Evolutionary conservation across 2,113 vertebrate species (phyloP).

Genomic region (Mobula birostris): DNA sequence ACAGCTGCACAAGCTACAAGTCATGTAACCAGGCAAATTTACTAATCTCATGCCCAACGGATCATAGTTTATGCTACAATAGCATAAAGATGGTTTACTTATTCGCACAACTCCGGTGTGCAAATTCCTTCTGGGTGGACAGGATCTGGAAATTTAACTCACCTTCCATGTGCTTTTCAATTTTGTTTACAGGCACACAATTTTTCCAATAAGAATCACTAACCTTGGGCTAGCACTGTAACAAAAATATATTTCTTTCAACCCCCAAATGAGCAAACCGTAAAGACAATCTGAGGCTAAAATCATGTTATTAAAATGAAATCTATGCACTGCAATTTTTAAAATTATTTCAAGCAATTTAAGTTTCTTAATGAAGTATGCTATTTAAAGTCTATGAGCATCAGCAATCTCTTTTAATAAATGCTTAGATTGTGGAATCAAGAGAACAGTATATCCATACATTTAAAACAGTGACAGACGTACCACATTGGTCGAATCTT

Average conservation of each 20-base stretch:
- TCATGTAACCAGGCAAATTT: not conserved
- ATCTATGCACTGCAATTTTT: not conserved
- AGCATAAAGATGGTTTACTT: not conserved
- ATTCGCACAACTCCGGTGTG: not conserved
- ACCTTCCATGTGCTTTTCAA: not conserved
- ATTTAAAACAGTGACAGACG: not conserved
- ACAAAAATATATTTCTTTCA: not conserved
- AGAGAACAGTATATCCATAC: not conserved
- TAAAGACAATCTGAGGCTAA: not conserved
- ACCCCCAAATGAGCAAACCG: not conserved
- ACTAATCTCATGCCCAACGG: not conserved
- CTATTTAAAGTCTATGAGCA: not conserved
- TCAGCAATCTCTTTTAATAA: not conserved
- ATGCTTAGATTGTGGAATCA: not conserved
- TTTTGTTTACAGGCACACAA: not conserved
- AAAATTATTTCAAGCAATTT: not conserved
- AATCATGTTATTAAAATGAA: not conserved
- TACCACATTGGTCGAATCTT: not conserved
- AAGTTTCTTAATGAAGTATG: not conserved
- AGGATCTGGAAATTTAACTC: not conserved
- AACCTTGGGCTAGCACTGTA: not conserved
- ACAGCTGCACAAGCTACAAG: not conserved
- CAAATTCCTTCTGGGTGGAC: not conserved
- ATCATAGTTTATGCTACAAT: not conserved
- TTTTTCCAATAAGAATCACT: not conserved